These are phyloP conservation scores for Endotricha flammealis DNA, from an alignment of 2,888 invertebrate species.

Conservation along the genomic window DNA sequence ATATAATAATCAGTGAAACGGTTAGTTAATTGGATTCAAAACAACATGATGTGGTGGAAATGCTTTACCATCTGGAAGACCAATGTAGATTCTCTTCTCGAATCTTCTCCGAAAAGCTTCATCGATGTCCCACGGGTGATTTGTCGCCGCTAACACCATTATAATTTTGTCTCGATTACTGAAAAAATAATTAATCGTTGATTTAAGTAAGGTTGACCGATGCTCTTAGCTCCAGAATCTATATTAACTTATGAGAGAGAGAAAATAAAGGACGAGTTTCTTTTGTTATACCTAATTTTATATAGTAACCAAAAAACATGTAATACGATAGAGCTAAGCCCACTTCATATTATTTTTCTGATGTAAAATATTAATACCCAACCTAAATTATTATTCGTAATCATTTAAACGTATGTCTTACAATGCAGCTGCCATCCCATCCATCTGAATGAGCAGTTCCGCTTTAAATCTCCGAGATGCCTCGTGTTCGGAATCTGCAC, in stretches of 20 bases:
- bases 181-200: conserved; percentile 27
- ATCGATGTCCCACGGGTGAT: conserved; percentile 95
- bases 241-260: too few relatives aligned
- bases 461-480: conserved; percentile 91
- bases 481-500: conserved; percentile 92
- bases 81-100: conserved; percentile 93
- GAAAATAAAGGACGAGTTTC: too few relatives aligned
- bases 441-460: conserved; percentile 94
- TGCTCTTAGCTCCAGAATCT: too few relatives aligned
- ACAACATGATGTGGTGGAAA: too few relatives aligned
- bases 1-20: too few relatives aligned
- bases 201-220: too few relatives aligned
- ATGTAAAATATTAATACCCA: too few relatives aligned
- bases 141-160: conserved; percentile 94
- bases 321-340: too few relatives aligned
- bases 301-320: too few relatives aligned
- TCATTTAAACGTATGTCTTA: conserved; percentile 34
- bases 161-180: conserved; percentile 82
- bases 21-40: too few relatives aligned
- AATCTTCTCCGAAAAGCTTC: conserved; percentile 91
- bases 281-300: too few relatives aligned
- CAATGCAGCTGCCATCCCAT: conserved; percentile 84
- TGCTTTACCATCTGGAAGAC: conserved; percentile 84
- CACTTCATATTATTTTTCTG: too few relatives aligned
- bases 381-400: not conserved